Conservation (phyloP, 2,113 vertebrate genomes). For the Echinops telfairi region DNA sequence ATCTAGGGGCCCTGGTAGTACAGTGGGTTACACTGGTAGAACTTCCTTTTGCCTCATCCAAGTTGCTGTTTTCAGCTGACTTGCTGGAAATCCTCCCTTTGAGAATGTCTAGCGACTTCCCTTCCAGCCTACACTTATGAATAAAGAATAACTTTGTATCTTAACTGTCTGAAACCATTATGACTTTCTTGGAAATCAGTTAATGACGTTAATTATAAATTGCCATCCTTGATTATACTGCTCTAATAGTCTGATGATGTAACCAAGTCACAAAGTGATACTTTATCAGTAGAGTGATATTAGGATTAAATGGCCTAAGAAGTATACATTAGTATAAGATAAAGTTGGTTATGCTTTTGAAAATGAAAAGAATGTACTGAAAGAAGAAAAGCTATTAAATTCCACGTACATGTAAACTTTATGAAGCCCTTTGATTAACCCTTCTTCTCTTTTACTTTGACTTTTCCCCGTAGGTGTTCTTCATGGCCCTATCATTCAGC, state of each 20-base stretch:
- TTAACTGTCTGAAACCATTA: background rate
- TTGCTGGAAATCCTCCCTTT: background rate
- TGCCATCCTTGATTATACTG: background rate
- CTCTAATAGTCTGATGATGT: background rate
- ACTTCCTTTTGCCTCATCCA: background rate
- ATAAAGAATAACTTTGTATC: background rate
- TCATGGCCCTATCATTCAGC: slow-evolving; percentile 91
- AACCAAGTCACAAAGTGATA: slow-evolving; percentile 19
- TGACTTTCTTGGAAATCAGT: background rate
- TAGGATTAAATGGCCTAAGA: background rate
- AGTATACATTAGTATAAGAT: background rate
- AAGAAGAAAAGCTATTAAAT: background rate
- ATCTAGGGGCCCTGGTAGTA: too few relatives aligned
- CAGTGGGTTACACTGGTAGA: too few relatives aligned
- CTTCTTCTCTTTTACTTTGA: background rate
- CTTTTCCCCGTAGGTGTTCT: slow-evolving; percentile 89
- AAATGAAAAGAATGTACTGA: slow-evolving; percentile 30
- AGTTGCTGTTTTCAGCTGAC: background rate
- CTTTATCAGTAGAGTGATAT: background rate
- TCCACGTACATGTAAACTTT: too few relatives aligned
- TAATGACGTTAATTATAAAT: slow-evolving; percentile 16
- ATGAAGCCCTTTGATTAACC: background rate
- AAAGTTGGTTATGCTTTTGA: background rate
- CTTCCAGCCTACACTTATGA: background rate
- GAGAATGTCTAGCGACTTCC: background rate